These are phyloP conservation scores for Ennomos fuscantarius DNA, from an alignment of 2,888 invertebrate species.

Conservation along the genomic window DNA sequence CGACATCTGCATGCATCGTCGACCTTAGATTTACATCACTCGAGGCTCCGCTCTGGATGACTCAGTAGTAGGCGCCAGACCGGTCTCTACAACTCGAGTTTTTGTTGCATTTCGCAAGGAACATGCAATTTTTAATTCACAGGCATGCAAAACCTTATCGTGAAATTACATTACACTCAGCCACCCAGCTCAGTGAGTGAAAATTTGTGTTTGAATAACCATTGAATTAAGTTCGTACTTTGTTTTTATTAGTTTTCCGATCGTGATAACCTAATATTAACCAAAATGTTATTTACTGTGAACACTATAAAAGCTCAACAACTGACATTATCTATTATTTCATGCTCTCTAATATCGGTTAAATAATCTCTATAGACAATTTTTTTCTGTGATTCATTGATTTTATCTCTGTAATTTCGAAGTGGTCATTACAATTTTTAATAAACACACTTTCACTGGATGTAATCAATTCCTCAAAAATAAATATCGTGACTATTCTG, in stretches of 20 bases:
- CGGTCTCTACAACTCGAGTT: slow-evolving; percentile 18
- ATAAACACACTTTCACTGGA: slow-evolving; percentile 49
- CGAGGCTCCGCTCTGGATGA: slow-evolving; percentile 27
- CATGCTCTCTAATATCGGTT: not conserved
- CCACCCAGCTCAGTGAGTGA: too few species aligned
- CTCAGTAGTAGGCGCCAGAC: slow-evolving; percentile 28
- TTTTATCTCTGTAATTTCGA: slow-evolving; percentile 42
- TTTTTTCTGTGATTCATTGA: slow-evolving; percentile 37
- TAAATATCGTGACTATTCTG: slow-evolving; percentile 39
- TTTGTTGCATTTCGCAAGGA: slow-evolving; percentile 16
- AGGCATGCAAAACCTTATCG: not conserved
- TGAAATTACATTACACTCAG: too few species aligned
- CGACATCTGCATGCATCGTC: slow-evolving; percentile 31
- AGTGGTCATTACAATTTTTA: slow-evolving; percentile 40
- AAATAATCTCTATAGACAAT: slow-evolving; percentile 20
- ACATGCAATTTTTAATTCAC: slow-evolving; percentile 17
- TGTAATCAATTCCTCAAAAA: slow-evolving; percentile 49
- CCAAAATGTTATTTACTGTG: too few species aligned
- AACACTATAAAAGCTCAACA: too few species aligned
- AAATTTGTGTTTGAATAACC: too few species aligned
- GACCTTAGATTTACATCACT: slow-evolving; percentile 41
- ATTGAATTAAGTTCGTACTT: too few species aligned
- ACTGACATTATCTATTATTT: not conserved
- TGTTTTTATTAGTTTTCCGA: too few species aligned
- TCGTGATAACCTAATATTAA: too few species aligned